Evolutionary conservation across 53 echinoderm and acorn worm genomes (phyloP).

Genomic region (Holothuria leucospilota): DNA sequence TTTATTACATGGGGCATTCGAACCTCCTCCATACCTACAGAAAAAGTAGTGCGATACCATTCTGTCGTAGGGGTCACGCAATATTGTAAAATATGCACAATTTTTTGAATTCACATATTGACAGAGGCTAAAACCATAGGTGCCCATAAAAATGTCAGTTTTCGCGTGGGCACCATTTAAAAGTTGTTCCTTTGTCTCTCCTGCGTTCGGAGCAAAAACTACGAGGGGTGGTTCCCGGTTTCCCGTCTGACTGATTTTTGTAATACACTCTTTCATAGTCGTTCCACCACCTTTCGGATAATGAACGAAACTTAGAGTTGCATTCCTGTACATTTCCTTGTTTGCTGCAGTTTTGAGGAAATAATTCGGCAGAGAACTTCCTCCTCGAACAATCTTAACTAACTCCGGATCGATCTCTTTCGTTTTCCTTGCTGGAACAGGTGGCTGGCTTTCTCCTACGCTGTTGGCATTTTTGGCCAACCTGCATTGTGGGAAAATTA

Average conservation of each 20-base stretch:
- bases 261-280: slow-evolving; percentile 20
- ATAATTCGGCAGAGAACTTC: slow-evolving; percentile 3
- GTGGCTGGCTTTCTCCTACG: too few relatives aligned
- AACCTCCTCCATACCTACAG: slow-evolving; percentile 13
- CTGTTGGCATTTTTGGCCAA: too few relatives aligned
- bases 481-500: too few relatives aligned
- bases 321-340: background rate
- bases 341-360: background rate
- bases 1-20: background rate
- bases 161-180: background rate
- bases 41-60: slow-evolving; percentile 31
- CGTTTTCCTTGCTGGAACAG: too few relatives aligned
- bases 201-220: slow-evolving; percentile 7
- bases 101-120: background rate
- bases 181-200: background rate
- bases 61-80: slow-evolving; percentile 27
- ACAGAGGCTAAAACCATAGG: slow-evolving; percentile 18
- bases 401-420: too few relatives aligned
- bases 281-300: slow-evolving; percentile 25
- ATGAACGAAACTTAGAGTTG: slow-evolving; percentile 23
- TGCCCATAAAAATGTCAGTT: slow-evolving; percentile 9
- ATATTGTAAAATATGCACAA: slow-evolving; percentile 23
- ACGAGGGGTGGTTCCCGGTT: background rate
- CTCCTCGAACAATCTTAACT: too few relatives aligned
- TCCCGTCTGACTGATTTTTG: background rate